Conservation (phyloP, 1,140 invertebrate species). For the Drosophila teissieri region DNA sequence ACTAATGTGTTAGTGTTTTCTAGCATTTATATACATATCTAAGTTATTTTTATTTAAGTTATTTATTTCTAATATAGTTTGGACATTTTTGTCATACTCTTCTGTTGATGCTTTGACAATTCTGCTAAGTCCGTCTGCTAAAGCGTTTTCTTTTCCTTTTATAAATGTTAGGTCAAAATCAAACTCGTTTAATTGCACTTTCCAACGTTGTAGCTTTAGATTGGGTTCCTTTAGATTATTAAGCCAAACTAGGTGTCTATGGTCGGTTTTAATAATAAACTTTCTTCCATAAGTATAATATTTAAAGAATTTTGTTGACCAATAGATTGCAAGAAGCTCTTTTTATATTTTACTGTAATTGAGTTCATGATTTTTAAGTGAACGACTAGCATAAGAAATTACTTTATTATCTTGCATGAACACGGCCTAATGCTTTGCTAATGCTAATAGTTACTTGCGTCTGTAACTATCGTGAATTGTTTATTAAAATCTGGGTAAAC, state of each 20-base stretch:
- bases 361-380: constrained; percentile 3
- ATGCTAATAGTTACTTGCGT: constrained; percentile 38
- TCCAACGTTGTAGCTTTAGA: constrained; percentile 24
- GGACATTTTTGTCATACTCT: no score
- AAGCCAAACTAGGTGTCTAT: constrained; percentile 29
- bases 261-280: constrained; percentile 15
- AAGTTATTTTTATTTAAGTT: no score
- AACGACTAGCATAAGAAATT: constrained; percentile 1
- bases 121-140: no score
- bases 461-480: constrained; percentile 24
- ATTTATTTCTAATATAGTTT: no score
- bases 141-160: no score
- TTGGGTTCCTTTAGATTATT: constrained; percentile 34
- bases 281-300: constrained; percentile 24
- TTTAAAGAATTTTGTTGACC: constrained; percentile 17
- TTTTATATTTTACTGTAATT: constrained; percentile 22
- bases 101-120: no score
- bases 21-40: no score
- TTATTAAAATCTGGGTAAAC: constrained; percentile 22
- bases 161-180: constrained; percentile 23
- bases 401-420: constrained; percentile 11
- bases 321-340: no score
- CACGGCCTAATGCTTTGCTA: constrained; percentile 21
- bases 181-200: constrained; percentile 25
- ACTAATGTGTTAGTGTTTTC: no score